phyloP scores from a whole-genome alignment of 2,888 invertebrate genomes.

The Automeris io region DNA sequence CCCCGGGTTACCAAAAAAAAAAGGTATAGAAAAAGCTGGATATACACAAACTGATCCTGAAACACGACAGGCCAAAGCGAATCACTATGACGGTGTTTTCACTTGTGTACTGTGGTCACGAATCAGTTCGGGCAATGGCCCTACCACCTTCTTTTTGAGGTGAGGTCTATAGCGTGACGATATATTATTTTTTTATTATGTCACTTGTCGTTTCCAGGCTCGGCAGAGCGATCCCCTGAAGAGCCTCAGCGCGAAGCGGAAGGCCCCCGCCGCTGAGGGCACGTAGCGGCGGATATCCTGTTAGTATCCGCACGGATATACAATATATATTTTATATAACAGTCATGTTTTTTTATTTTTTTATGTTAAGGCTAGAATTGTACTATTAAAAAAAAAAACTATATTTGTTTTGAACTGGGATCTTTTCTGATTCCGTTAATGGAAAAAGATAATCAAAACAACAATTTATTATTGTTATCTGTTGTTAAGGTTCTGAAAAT shows the following conservation, averaged over 20 bases:
- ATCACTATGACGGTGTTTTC: too few species aligned
- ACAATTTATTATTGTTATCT: background rate
- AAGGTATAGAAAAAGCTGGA: too few species aligned
- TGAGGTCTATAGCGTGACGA: too few species aligned
- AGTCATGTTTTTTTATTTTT: slow-evolving; percentile 18
- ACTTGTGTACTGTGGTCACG: too few species aligned
- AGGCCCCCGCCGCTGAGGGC: slow-evolving; percentile 38
- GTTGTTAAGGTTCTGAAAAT: background rate
- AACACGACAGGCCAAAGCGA: too few species aligned
- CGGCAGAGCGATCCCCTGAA: slow-evolving; percentile 81
- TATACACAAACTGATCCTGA: too few species aligned
- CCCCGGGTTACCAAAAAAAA: too few species aligned
- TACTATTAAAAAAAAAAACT: slow-evolving; percentile 2
- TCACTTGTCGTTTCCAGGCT: slow-evolving; percentile 58
- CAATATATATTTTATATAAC: slow-evolving; percentile 11
- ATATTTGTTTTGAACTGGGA: too few species aligned
- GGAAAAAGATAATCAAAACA: too few species aligned
- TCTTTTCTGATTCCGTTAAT: too few species aligned
- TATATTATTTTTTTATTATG: background rate
- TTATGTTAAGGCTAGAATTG: slow-evolving; percentile 25
- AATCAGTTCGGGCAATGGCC: too few species aligned
- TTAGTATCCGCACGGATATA: slow-evolving; percentile 41
- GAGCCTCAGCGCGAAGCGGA: slow-evolving; percentile 80
- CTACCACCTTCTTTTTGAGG: too few species aligned
- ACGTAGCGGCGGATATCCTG: slow-evolving; percentile 50